Evolutionary conservation across 2,888 invertebrate genomes (phyloP).

Genomic region (Aricia artaxerxes): DNA sequence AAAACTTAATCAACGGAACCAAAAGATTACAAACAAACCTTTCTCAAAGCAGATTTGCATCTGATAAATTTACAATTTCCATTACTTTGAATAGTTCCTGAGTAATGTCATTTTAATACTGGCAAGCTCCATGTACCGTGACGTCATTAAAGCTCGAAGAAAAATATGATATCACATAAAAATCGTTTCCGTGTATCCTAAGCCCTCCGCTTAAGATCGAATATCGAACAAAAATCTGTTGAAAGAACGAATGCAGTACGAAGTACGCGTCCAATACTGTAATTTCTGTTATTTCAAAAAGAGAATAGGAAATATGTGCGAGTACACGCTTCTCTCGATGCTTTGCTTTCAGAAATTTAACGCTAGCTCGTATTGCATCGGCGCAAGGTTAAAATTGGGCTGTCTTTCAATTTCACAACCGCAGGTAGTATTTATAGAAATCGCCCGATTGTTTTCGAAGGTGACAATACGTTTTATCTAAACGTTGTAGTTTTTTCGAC

Average conservation of each 20-base stretch:
- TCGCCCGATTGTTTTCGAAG: conserved; percentile 71
- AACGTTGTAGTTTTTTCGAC: conserved; percentile 65
- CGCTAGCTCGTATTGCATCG: conserved; percentile 35
- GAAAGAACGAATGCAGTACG: conserved; percentile 40
- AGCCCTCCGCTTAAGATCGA: conserved; percentile 20
- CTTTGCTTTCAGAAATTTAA: neutral
- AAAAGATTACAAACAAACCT: neutral
- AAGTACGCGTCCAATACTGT: conserved; percentile 48
- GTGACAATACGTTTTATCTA: conserved; percentile 73
- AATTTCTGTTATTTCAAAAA: conserved; percentile 52
- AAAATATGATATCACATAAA: conserved; percentile 11
- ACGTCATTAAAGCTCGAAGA: conserved; percentile 67
- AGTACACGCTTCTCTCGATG: neutral
- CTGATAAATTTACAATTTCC: conserved; percentile 25
- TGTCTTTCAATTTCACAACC: neutral
- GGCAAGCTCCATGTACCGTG: conserved; percentile 61
- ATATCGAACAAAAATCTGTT: conserved; percentile 34
- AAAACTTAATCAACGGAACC: neutral
- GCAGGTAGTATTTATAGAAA: conserved; percentile 52
- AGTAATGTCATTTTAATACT: conserved; percentile 78
- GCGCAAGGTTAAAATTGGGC: conserved; percentile 14
- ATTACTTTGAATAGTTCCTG: conserved; percentile 30
- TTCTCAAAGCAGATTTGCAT: conserved; percentile 25
- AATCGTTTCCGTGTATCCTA: conserved; percentile 17
- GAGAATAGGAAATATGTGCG: conserved; percentile 49